Evolutionary conservation across 2,888 invertebrate genomes (phyloP).

Genomic region (Cosmia pyralina): DNA sequence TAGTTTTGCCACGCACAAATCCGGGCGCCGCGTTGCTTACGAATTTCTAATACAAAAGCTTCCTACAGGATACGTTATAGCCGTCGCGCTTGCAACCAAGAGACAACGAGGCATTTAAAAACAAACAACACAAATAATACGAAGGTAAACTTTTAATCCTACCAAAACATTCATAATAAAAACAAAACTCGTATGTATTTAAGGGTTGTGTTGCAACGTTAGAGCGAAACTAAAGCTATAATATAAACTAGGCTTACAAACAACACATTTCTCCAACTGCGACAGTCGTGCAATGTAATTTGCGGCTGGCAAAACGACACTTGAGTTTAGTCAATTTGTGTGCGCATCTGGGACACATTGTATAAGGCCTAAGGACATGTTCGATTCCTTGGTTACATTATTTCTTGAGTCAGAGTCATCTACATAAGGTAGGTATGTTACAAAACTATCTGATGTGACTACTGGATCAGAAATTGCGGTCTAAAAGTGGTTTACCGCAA

Average conservation of each 20-base stretch:
- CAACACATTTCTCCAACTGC: conserved; percentile 21
- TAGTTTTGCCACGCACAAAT: background rate
- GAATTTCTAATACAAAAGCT: too few relatives aligned
- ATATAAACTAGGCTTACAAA: background rate
- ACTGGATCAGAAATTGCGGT: too few relatives aligned
- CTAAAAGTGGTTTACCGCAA: too few relatives aligned
- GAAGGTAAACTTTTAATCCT: conserved; percentile 11
- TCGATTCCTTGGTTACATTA: background rate
- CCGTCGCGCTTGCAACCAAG: too few relatives aligned
- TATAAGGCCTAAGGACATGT: background rate
- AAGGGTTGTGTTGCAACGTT: background rate
- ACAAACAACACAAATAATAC: background rate
- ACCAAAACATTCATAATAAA: conserved; percentile 12
- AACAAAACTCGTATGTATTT: conserved; percentile 20
- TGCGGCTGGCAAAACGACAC: conserved; percentile 2
- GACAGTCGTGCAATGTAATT: conserved; percentile 15
- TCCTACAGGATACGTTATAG: too few relatives aligned
- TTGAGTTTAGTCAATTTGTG: conserved; percentile 12
- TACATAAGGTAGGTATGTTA: too few relatives aligned
- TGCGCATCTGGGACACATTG: conserved; percentile 16
- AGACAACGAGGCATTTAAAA: background rate
- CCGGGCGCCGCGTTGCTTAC: background rate
- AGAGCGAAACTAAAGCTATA: conserved; percentile 20
- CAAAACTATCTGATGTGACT: too few relatives aligned
- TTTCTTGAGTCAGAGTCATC: background rate